phyloP scores from a whole-genome alignment of 2,888 invertebrate genomes.

The Ametastegia equiseti region DNA sequence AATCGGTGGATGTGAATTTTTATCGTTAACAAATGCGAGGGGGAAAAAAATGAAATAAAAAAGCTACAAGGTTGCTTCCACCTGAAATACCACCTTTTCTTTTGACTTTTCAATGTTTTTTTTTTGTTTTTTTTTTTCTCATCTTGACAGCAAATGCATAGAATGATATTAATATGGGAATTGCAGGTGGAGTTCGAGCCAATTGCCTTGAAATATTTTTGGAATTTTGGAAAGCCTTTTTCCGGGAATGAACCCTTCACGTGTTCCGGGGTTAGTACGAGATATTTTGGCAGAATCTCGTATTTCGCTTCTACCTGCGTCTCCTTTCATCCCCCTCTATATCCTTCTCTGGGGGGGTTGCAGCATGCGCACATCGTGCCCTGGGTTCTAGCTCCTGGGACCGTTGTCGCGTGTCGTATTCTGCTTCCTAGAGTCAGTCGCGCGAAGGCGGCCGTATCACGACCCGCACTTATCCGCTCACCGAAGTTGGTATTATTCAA shows the following conservation, averaged over 20 bases:
- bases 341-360: slow-evolving; percentile 35
- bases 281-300: background rate
- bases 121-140: too few relatives aligned
- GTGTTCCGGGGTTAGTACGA: background rate
- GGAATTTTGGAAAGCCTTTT: background rate
- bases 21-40: too few relatives aligned
- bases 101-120: too few relatives aligned
- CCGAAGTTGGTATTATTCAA: background rate
- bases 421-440: slow-evolving; percentile 53
- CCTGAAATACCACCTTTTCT: too few relatives aligned
- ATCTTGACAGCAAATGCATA: too few relatives aligned
- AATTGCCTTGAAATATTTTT: background rate
- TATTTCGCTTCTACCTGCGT: background rate
- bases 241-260: background rate
- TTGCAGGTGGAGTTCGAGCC: background rate
- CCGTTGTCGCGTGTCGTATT: slow-evolving; percentile 44
- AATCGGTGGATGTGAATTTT: too few relatives aligned
- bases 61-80: too few relatives aligned
- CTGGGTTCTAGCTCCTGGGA: slow-evolving; percentile 33
- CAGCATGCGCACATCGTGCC: slow-evolving; percentile 31
- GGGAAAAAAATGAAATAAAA: too few relatives aligned
- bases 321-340: background rate
- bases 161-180: background rate
- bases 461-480: slow-evolving; percentile 28
- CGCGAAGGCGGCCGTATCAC: slow-evolving; percentile 56